Evolutionary conservation across 1,140 invertebrate genomes (phyloP).

Genomic region (Drosophila mayri): DNA sequence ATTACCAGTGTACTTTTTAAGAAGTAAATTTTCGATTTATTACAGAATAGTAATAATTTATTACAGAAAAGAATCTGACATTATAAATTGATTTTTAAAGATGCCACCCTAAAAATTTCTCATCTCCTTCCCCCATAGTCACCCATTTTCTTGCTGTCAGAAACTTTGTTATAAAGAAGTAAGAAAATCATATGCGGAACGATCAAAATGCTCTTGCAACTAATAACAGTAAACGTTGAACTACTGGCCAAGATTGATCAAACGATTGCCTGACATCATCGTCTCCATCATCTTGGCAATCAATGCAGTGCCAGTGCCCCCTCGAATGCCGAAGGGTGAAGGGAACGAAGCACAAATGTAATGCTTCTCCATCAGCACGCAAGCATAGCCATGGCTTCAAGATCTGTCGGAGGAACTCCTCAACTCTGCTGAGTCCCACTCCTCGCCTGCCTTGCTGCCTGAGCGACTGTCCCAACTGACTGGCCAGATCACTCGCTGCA

Average conservation of each 20-base stretch:
- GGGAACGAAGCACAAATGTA: slow-evolving; percentile 26
- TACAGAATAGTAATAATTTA: too few relatives aligned
- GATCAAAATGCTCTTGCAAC: slow-evolving; percentile 54
- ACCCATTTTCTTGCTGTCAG: slow-evolving; percentile 1
- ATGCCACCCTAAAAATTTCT: too few relatives aligned
- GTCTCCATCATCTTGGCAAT: slow-evolving; percentile 56
- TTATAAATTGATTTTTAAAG: too few relatives aligned
- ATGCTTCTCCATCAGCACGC: slow-evolving; percentile 50
- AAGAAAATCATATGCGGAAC: slow-evolving; percentile 28
- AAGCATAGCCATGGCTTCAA: slow-evolving; percentile 32
- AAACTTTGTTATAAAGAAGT: background rate
- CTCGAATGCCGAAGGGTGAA: slow-evolving; percentile 1
- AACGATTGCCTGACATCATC: slow-evolving; percentile 72
- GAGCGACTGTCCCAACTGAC: slow-evolving; percentile 59
- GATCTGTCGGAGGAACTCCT: slow-evolving; percentile 33
- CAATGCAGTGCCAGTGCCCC: slow-evolving; percentile 17
- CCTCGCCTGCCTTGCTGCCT: slow-evolving; percentile 22
- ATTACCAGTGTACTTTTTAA: background rate
- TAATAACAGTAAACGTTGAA: slow-evolving; percentile 76
- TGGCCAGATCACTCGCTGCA: slow-evolving; percentile 59
- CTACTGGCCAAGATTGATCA: slow-evolving; percentile 76
- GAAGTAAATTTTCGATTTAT: too few relatives aligned
- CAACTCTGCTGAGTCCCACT: slow-evolving; percentile 14
- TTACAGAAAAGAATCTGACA: too few relatives aligned
- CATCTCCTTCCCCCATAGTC: too few relatives aligned